phyloP scores from a whole-genome alignment of 2,888 invertebrate genomes.

The Gari tellinella region DNA sequence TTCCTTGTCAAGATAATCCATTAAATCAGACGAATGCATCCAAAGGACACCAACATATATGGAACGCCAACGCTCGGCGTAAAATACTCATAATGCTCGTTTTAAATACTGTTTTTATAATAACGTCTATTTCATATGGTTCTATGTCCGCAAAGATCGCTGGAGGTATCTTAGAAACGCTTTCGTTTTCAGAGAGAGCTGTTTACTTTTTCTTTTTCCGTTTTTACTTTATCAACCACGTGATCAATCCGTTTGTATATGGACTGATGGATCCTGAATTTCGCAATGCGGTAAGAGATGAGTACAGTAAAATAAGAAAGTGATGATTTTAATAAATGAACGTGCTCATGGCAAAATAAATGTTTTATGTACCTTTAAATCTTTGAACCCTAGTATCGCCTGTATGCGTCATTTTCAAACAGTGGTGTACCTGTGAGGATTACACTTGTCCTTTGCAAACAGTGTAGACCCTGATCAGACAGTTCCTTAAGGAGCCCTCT shows the following conservation, averaged over 20 bases:
- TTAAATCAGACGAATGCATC: too few species aligned
- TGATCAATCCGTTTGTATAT: conserved; percentile 48
- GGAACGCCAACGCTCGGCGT: conserved; percentile 4
- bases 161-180: conserved; percentile 6
- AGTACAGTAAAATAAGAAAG: background rate
- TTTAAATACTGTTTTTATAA: conserved; percentile 25
- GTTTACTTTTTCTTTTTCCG: conserved; percentile 49
- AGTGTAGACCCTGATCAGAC: too few species aligned
- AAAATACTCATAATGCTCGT: conserved; percentile 33
- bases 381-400: too few species aligned
- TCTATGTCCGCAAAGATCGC: conserved; percentile 23
- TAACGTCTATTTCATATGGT: conserved; percentile 29
- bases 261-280: conserved; percentile 51
- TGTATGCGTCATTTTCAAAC: too few species aligned
- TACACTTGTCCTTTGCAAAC: too few species aligned
- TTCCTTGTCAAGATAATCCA: too few species aligned
- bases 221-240: conserved; percentile 55
- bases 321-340: too few species aligned
- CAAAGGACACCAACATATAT: too few species aligned
- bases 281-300: conserved; percentile 19
- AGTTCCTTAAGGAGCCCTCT: too few species aligned
- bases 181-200: conserved; percentile 6
- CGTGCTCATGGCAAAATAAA: too few species aligned
- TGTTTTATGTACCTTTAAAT: too few species aligned
- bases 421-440: too few species aligned